Percentiles rank a stretch among this genome's conserved stretches.
Evolutionary conservation across 2,113 vertebrate genomes (phyloP).

Genomic region (Microcebus murinus): DNA sequence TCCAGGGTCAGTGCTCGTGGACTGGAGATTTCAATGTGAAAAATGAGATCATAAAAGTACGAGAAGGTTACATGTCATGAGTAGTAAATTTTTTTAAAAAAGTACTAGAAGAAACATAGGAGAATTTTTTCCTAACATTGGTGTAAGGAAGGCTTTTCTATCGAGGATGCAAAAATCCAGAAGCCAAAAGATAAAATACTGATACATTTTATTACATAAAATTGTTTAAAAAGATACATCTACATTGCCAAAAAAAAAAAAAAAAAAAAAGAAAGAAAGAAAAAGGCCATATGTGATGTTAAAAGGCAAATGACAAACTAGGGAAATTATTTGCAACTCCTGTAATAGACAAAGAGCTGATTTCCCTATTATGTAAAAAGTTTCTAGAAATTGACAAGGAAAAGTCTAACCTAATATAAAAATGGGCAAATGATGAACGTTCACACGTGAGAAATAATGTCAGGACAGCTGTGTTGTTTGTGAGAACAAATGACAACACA

Average conservation of each 20-base stretch:
- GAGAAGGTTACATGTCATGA: too few species aligned
- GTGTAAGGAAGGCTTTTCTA: neutral
- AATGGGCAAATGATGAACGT: neutral
- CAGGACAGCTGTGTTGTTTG: neutral
- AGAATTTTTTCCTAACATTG: neutral
- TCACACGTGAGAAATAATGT: neutral
- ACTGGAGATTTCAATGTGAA: neutral
- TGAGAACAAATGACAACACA: neutral
- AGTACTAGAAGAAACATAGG: neutral
- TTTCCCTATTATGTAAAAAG: neutral
- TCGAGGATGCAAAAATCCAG: neutral
- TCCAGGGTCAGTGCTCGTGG: neutral
- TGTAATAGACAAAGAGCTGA: neutral
- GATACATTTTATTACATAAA: neutral
- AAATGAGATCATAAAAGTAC: neutral
- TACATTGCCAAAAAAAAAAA: neutral
- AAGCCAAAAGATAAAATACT: neutral
- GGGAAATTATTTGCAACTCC: neutral
- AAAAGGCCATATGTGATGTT: neutral
- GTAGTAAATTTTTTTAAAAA: neutral
- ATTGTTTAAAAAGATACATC: neutral
- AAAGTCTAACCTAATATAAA: neutral
- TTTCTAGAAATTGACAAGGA: neutral
- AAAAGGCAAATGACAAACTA: neutral
- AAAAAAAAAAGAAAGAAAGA: too few species aligned